Evolutionary conservation across 2,113 vertebrate species (phyloP).

Genomic region (Perccottus glenii): DNA sequence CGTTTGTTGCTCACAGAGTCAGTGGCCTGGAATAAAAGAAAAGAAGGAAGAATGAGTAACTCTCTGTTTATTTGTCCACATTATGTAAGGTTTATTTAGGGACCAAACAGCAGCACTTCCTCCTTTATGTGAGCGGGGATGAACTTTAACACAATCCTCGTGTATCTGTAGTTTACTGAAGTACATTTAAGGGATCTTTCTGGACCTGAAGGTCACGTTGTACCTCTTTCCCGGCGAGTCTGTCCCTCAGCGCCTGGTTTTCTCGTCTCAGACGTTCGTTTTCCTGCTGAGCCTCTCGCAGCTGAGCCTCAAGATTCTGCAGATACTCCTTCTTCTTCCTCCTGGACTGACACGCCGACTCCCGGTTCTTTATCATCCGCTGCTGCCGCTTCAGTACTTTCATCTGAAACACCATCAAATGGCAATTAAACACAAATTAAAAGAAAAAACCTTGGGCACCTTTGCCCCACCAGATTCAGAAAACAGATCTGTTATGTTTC

Average conservation of each 20-base stretch:
- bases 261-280: conserved; percentile 86
- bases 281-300: conserved; percentile 85
- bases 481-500: no score
- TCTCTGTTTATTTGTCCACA: no score
- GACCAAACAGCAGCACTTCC: no score
- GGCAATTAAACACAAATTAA: neutral
- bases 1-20: conserved; percentile 81
- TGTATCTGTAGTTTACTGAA: no score
- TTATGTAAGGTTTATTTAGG: no score
- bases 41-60: neutral
- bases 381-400: conserved; percentile 93
- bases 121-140: no score
- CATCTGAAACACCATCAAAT: conserved; percentile 66
- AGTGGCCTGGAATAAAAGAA: conserved; percentile 65
- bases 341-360: conserved; percentile 90
- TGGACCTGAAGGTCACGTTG: no score
- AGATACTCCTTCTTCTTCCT: conserved; percentile 94
- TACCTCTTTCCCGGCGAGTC: conserved; percentile 81
- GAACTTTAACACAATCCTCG: no score
- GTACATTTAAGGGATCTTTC: no score
- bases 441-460: neutral
- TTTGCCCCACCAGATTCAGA: no score
- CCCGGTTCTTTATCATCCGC: conserved; percentile 94
- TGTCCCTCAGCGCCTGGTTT: conserved; percentile 85
- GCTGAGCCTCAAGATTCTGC: conserved; percentile 86